phyloP scores from a whole-genome alignment of 2,113 vertebrate species.

The Trematomus loennbergii region DNA sequence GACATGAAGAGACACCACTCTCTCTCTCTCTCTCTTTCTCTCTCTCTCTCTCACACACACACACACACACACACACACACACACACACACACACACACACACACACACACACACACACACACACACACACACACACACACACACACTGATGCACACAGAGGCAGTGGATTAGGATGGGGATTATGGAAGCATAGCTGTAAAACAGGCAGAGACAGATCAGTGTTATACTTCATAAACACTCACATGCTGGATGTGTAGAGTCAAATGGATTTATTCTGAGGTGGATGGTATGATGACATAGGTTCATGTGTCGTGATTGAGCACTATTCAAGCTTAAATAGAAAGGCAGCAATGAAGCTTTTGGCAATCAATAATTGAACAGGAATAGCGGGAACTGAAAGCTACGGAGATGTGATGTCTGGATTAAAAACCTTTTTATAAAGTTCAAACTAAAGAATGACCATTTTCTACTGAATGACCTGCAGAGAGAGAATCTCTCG shows the following conservation, averaged over 20 bases:
- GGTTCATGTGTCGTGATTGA: slow-evolving; percentile 34
- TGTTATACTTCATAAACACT: slow-evolving; percentile 68
- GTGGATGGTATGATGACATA: slow-evolving; percentile 46
- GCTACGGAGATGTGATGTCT: slow-evolving; percentile 43
- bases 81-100: slow-evolving; percentile 23
- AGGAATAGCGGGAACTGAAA: slow-evolving; percentile 28
- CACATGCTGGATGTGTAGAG: slow-evolving; percentile 43
- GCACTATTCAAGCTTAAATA: slow-evolving; percentile 32
- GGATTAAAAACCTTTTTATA: background rate
- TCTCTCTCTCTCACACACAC: slow-evolving; percentile 20
- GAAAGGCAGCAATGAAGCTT: slow-evolving; percentile 45
- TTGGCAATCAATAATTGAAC: slow-evolving; percentile 48
- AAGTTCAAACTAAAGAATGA: too few relatives aligned
- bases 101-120: slow-evolving; percentile 39
- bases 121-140: slow-evolving; percentile 16
- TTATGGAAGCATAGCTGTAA: slow-evolving; percentile 73
- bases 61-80: slow-evolving; percentile 29
- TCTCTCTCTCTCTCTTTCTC: background rate
- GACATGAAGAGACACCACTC: slow-evolving; percentile 40
- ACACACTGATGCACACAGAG: slow-evolving; percentile 8
- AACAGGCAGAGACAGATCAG: slow-evolving; percentile 75
- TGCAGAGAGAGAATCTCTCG: background rate
- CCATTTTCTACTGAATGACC: background rate
- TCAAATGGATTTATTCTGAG: slow-evolving; percentile 62
- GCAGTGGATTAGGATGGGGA: slow-evolving; percentile 76